Percentiles rank a stretch among this genome's conserved stretches.
phyloP scores from a whole-genome alignment of 2,797 vertebrate genomes.

The Lacerta viridis region DNA sequence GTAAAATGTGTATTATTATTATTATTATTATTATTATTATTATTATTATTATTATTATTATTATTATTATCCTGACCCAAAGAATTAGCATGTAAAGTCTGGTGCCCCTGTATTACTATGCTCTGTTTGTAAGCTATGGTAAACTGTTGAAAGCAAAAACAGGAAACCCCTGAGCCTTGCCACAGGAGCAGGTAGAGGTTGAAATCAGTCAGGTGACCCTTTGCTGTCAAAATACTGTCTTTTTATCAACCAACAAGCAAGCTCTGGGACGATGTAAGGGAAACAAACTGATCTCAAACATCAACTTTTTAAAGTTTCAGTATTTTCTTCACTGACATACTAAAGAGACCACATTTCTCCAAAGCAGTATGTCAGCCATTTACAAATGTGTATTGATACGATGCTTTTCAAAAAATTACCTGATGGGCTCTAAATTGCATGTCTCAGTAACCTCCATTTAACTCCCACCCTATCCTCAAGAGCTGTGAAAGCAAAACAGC shows the following conservation, averaged over 20 bases:
- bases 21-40: neutral
- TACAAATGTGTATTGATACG: neutral
- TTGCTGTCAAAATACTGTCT: neutral
- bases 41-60: too few relatives aligned
- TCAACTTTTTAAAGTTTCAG: neutral
- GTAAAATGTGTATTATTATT: too few relatives aligned
- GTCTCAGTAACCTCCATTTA: neutral
- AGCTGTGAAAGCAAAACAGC: too few relatives aligned
- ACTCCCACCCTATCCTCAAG: too few relatives aligned
- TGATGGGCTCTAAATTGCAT: neutral
- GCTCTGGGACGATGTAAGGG: neutral
- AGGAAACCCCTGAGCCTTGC: neutral
- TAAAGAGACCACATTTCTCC: neutral
- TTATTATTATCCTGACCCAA: neutral
- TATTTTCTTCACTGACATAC: neutral
- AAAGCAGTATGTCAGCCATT: neutral
- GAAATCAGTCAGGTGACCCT: neutral
- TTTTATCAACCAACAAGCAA: conserved; percentile 7
- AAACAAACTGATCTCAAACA: neutral
- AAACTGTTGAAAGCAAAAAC: conserved; percentile 2
- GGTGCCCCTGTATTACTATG: neutral
- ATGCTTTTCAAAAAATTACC: neutral
- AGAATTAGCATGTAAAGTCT: neutral
- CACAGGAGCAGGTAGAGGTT: neutral
- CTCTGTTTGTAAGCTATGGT: neutral